Percentiles rank a stretch among this genome's conserved stretches.
phyloP scores from a whole-genome alignment of 2,113 vertebrate species.

The Petaurus breviceps region DNA sequence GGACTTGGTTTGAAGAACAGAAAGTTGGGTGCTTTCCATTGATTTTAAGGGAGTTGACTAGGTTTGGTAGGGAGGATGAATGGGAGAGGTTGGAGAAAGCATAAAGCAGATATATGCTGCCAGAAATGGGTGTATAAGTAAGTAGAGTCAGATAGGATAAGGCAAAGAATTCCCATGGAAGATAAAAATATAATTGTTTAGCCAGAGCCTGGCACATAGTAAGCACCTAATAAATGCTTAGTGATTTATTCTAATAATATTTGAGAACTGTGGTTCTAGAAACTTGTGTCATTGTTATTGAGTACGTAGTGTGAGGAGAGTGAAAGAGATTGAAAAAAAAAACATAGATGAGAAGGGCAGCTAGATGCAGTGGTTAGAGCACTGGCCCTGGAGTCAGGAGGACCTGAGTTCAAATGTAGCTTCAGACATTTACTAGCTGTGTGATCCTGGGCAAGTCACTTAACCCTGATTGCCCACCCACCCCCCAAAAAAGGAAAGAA shows the following conservation, averaged over 20 bases:
- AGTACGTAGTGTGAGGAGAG: not conserved
- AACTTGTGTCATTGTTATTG: not conserved
- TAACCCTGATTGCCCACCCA: not conserved
- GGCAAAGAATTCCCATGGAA: not conserved
- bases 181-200: not conserved
- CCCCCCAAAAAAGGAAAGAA: not conserved
- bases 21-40: not conserved
- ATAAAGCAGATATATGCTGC: not conserved
- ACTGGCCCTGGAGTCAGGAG: not conserved
- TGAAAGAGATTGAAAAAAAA: not conserved
- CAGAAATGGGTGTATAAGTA: not conserved
- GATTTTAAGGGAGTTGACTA: not conserved
- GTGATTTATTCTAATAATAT: not conserved
- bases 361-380: not conserved
- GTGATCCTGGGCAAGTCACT: not conserved
- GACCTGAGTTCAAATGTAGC: not conserved
- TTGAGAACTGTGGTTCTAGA: not conserved
- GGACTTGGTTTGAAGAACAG: slow-evolving; percentile 23
- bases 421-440: not conserved
- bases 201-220: not conserved
- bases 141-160: not conserved
- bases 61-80: not conserved
- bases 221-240: not conserved
- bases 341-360: not conserved
- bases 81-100: not conserved